Evolutionary conservation across 1,140 invertebrate genomes (phyloP).

Genomic region (Bradysia coprophila): DNA sequence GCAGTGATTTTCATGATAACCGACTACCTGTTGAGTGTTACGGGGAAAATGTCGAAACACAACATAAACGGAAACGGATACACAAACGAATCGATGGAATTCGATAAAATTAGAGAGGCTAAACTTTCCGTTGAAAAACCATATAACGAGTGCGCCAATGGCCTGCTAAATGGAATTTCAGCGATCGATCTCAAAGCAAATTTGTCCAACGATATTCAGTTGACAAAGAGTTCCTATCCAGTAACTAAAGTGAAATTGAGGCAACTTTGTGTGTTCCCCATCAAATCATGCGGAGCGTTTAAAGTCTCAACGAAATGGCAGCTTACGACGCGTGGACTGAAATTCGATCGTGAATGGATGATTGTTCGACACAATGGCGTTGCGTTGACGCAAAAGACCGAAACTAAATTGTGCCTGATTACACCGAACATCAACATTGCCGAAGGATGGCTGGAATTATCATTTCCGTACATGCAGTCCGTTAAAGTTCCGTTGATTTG

Average conservation of each 20-base stretch:
- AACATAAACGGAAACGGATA: too few species aligned
- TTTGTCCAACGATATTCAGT: background rate
- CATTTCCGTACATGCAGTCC: constrained; percentile 26
- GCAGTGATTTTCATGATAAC: constrained; percentile 53
- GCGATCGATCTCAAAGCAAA: background rate
- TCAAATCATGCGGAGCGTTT: constrained; percentile 82
- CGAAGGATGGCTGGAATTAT: constrained; percentile 37
- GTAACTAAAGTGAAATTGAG: constrained; percentile 14
- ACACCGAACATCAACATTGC: constrained; percentile 48
- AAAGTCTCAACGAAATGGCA: constrained; percentile 48
- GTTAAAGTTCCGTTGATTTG: constrained; percentile 1
- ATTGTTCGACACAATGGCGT: constrained; percentile 59
- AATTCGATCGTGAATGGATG: constrained; percentile 88
- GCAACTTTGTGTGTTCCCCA: constrained; percentile 72
- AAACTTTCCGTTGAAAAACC: background rate
- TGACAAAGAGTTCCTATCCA: background rate
- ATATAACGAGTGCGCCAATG: background rate
- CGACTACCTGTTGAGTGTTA: constrained; percentile 27
- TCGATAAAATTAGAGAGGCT: too few species aligned
- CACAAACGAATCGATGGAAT: too few species aligned
- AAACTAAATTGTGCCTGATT: constrained; percentile 63
- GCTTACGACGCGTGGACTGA: constrained; percentile 50
- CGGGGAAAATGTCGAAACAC: background rate
- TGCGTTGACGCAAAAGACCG: constrained; percentile 74
- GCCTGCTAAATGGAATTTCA: background rate